Evolutionary conservation across 2,113 vertebrate genomes (phyloP), one percentile per base, ranked within the genome.

Genomic region (Castor canadensis): DNA sequence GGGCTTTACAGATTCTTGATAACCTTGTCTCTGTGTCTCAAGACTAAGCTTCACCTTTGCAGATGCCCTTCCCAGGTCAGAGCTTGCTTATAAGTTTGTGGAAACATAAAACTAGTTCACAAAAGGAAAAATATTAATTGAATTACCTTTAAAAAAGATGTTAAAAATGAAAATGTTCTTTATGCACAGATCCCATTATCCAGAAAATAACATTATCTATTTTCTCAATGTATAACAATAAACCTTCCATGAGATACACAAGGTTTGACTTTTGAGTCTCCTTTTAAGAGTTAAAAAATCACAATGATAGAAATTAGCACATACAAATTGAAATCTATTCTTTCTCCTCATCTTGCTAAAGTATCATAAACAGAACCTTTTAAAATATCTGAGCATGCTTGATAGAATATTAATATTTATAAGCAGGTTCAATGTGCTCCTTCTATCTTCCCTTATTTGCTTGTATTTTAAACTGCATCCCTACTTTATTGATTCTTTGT

Each of bases 241-340:
- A 71, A 73, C 52, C 20, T 93, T 90, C 13, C 49, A 10, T 4
- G 64, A 85, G 19, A 43, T 17, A 66, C 81, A 40, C 17, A 69
- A 22, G 4, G 16, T 76, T 93, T 81, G 62, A 66, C 45, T 77
- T 88, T 81, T 76, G 8, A 83, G 72, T 77, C 32, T 83, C 22
- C 47, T 83, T 83, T 69, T 17, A 13, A 82, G 13, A 35, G 9
- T 60, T 19, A 83, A 96, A 93, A 60, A n/a, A 45, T 47, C 5
- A 91, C 12, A 89, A 40, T 40, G 30, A 69, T 60, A 84, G 19
- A 87, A 94, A 30, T 90, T 43, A 66, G 24, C 26, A 95, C 90
- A 71, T 38, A n/a, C 0, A 81, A 94, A 43, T 12, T 72, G 4
- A 5, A 3, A 84, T 66, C 2, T 81, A 24, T 54, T 93, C 12